These are phyloP conservation scores for Trichonephila clavata DNA, from an alignment of 1,140 invertebrate species.

Conservation along the genomic window DNA sequence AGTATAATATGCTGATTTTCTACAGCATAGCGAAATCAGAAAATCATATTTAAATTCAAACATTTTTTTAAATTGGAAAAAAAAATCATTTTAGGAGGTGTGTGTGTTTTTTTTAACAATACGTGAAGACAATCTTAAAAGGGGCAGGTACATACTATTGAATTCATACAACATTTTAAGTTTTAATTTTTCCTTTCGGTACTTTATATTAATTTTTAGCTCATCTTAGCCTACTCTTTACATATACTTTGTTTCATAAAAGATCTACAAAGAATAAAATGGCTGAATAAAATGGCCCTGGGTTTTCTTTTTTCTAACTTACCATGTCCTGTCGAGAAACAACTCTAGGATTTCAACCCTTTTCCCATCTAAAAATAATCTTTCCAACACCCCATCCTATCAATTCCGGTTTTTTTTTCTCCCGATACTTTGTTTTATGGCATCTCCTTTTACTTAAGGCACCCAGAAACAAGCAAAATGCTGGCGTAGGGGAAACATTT, in stretches of 20 bases:
- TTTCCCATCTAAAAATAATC: constrained; percentile 20
- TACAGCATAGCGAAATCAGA: too few species aligned
- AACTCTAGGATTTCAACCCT: not conserved
- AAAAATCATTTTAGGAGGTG: too few species aligned
- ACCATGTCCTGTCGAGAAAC: not conserved
- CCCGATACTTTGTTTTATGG: constrained; percentile 20
- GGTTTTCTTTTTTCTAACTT: not conserved
- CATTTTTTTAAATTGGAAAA: too few species aligned
- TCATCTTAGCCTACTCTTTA: not conserved
- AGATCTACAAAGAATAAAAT: not conserved
- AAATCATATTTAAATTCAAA: too few species aligned
- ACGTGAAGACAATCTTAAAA: too few species aligned
- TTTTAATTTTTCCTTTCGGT: too few species aligned
- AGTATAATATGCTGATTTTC: too few species aligned
- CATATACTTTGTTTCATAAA: not conserved
- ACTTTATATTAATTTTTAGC: too few species aligned
- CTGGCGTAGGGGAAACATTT: not conserved
- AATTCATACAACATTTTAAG: too few species aligned
- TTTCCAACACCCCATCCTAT: not conserved
- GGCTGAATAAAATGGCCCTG: too few species aligned
- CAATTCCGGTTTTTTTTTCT: not conserved
- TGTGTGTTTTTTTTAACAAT: too few species aligned
- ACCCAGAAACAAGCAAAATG: constrained; percentile 5
- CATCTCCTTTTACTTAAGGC: not conserved
- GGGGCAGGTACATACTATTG: too few species aligned